These are phyloP conservation scores for Phortica magna DNA, from an alignment of 2,888 invertebrate genomes.

Conservation along the genomic window DNA sequence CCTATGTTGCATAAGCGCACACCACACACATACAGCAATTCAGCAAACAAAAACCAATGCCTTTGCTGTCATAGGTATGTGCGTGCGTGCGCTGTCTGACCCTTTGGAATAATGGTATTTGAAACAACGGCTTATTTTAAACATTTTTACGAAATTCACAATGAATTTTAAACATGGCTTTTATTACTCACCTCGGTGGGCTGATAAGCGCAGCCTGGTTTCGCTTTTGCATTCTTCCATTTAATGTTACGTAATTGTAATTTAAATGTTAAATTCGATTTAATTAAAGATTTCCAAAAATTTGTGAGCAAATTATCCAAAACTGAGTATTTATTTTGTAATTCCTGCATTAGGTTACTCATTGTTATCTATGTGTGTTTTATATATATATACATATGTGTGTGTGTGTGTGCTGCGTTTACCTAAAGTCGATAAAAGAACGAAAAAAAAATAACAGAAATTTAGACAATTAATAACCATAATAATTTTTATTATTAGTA, in stretches of 20 bases:
- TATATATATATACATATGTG: no score
- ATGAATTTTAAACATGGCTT: no score
- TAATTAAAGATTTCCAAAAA: slow-evolving; percentile 73
- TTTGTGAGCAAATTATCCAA: slow-evolving; percentile 72
- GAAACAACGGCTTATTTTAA: no score
- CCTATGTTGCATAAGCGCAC: no score
- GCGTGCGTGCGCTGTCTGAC: no score
- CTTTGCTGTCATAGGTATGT: background rate
- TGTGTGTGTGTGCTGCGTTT: no score
- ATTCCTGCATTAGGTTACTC: slow-evolving; percentile 68
- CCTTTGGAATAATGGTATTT: no score
- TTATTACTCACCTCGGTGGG: slow-evolving; percentile 83
- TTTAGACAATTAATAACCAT: no score
- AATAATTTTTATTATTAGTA: no score
- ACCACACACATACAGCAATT: background rate
- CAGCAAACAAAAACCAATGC: background rate
- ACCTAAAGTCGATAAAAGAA: no score
- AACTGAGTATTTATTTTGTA: slow-evolving; percentile 74
- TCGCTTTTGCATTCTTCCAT: slow-evolving; percentile 90
- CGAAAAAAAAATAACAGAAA: no score
- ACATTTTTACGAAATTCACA: no score
- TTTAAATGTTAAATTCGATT: slow-evolving; percentile 69
- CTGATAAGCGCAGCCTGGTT: slow-evolving; percentile 87
- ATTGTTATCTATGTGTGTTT: slow-evolving; percentile 41
- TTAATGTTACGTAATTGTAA: slow-evolving; percentile 79